phyloP scores from a whole-genome alignment of 1,140 invertebrate genomes.

The Maconellicoccus hirsutus region DNA sequence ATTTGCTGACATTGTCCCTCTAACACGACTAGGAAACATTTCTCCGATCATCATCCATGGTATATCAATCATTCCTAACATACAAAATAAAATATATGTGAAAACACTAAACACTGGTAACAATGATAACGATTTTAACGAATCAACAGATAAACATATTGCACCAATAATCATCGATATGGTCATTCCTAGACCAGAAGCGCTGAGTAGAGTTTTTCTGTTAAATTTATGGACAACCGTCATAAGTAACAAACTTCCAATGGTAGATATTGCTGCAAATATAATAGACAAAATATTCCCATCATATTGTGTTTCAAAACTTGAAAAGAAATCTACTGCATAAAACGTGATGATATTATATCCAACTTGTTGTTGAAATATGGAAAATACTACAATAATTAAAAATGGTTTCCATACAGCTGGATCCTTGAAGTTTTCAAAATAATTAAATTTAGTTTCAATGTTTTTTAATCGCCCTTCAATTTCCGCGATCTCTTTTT shows the following conservation, averaged over 20 bases:
- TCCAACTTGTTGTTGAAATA: constrained; percentile 55
- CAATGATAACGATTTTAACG: constrained; percentile 37
- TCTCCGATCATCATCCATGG: constrained; percentile 64
- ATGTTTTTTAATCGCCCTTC: not conserved
- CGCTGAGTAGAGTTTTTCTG: constrained; percentile 17
- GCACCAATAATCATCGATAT: constrained; percentile 35
- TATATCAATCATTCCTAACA: constrained; percentile 57
- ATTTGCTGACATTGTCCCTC: constrained; percentile 52
- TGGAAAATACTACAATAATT: constrained; percentile 48
- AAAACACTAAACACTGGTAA: constrained; percentile 50
- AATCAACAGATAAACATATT: constrained; percentile 33
- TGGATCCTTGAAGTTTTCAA: constrained; percentile 32
- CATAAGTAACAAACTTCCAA: constrained; percentile 49
- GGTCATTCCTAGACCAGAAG: constrained; percentile 33
- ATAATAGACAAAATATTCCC: constrained; percentile 58
- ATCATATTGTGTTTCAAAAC: constrained; percentile 48
- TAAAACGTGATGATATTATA: constrained; percentile 68
- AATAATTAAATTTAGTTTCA: not conserved
- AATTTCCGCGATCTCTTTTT: constrained; percentile 44
- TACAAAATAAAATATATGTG: constrained; percentile 54
- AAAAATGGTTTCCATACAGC: constrained; percentile 49
- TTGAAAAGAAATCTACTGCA: constrained; percentile 53
- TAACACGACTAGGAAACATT: constrained; percentile 51
- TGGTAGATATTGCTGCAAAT: constrained; percentile 52
- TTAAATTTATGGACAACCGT: constrained; percentile 41